Evolutionary conservation across 2,797 vertebrate species (phyloP).

Genomic region (Nyctalus aviator): DNA sequence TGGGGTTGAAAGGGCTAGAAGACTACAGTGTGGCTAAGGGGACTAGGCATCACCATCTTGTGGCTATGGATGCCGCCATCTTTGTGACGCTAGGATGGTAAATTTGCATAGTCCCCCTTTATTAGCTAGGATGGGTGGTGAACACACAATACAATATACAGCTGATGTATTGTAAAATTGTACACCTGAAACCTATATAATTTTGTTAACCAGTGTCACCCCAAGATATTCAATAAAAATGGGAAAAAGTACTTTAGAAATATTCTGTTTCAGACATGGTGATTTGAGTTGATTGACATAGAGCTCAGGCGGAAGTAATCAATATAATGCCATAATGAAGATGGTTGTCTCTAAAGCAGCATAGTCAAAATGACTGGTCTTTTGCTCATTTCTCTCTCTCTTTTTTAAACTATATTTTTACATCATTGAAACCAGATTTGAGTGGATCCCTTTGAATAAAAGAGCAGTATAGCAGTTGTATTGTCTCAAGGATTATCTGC

Average conservation of each 20-base stretch:
- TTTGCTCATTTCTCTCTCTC: neutral
- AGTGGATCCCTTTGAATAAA: neutral
- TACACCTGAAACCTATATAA: neutral
- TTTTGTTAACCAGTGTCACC: neutral
- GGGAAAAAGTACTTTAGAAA: slow-evolving; percentile 19
- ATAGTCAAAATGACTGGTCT: neutral
- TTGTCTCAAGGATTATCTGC: neutral
- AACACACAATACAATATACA: neutral
- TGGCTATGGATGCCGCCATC: too few species aligned
- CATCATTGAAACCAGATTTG: neutral
- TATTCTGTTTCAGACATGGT: neutral
- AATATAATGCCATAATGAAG: neutral
- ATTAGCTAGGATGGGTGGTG: neutral
- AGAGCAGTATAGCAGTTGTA: neutral
- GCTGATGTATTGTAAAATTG: neutral
- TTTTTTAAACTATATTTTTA: neutral
- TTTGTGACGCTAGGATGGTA: too few species aligned
- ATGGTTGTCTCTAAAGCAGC: neutral
- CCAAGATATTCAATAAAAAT: neutral
- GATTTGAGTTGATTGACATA: neutral
- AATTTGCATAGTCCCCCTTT: too few species aligned
- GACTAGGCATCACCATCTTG: too few species aligned
- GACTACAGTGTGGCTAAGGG: too few species aligned
- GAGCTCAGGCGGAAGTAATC: neutral
- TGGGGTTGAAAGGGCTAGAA: too few species aligned